Evolutionary conservation across 1,140 invertebrate genomes (phyloP).

Genomic region (Drosophila tani): DNA sequence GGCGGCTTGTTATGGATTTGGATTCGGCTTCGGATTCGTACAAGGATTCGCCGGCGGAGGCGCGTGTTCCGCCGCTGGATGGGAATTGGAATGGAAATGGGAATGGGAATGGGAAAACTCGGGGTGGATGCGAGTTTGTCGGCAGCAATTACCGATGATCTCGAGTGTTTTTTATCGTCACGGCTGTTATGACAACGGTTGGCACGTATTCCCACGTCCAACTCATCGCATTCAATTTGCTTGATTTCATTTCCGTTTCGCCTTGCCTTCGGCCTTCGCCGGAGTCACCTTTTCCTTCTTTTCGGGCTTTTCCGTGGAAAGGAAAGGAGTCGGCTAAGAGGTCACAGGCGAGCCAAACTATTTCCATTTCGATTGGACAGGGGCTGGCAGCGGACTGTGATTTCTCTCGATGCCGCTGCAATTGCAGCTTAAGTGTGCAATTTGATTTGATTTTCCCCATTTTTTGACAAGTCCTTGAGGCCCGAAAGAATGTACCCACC

Average conservation of each 20-base stretch:
- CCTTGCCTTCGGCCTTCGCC: slow-evolving; percentile 21
- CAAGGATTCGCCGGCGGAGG: slow-evolving; percentile 25
- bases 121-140: slow-evolving; percentile 65
- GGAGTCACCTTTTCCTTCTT: slow-evolving; percentile 3
- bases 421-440: slow-evolving; percentile 77
- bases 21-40: slow-evolving; percentile 14
- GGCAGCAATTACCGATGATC: slow-evolving; percentile 78
- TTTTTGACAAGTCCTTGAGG: slow-evolving; percentile 61
- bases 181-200: slow-evolving; percentile 67
- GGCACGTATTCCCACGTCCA: slow-evolving; percentile 79
- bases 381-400: slow-evolving; percentile 48
- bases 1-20: slow-evolving; percentile 52
- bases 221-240: slow-evolving; percentile 80
- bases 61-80: slow-evolving; percentile 34
- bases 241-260: slow-evolving; percentile 76
- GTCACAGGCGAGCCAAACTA: slow-evolving; percentile 30
- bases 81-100: background rate
- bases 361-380: slow-evolving; percentile 49
- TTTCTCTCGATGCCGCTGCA: slow-evolving; percentile 66
- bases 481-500: slow-evolving; percentile 51
- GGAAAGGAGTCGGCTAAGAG: background rate
- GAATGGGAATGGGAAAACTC: background rate
- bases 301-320: background rate
- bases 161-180: slow-evolving; percentile 74
- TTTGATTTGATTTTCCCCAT: slow-evolving; percentile 77